Percentiles rank a stretch among this genome's conserved stretches.
These are phyloP conservation scores for Psittacula derbiana DNA, from an alignment of 2,797 vertebrate species.

Conservation along the genomic window DNA sequence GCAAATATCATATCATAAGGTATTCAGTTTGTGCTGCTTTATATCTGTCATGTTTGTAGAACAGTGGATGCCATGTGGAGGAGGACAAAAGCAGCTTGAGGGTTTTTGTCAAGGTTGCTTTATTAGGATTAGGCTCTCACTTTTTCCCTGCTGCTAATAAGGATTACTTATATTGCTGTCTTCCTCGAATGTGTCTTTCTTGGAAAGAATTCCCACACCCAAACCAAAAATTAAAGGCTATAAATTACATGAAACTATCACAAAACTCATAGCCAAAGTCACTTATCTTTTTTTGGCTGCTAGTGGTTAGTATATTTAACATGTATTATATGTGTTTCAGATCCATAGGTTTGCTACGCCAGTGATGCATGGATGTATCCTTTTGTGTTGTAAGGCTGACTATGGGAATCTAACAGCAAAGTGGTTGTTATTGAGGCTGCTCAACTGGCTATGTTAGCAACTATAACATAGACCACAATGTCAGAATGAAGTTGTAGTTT, in stretches of 20 bases:
- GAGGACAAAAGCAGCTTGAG: not conserved
- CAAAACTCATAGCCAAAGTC: not conserved
- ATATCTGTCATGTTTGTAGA: not conserved
- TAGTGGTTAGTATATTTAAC: not conserved
- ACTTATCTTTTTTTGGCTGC: not conserved
- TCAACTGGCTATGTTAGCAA: rapidly evolving
- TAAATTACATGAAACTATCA: not conserved
- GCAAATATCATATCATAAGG: not conserved
- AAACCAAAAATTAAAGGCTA: not conserved
- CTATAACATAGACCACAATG: not conserved
- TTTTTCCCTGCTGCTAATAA: not conserved
- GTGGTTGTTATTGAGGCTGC: not conserved
- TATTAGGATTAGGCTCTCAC: not conserved
- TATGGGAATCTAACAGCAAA: not conserved
- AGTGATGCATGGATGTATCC: slow-evolving; percentile 85
- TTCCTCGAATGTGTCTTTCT: not conserved
- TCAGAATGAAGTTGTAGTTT: not conserved
- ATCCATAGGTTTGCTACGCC: slow-evolving; percentile 82
- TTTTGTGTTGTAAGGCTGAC: slow-evolving; percentile 6
- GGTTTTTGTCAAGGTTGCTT: not conserved
- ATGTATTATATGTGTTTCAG: slow-evolving; percentile 58
- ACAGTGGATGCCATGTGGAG: not conserved
- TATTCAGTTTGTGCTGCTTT: not conserved
- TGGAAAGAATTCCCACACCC: not conserved
- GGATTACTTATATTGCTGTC: not conserved